Evolutionary conservation across 2,113 vertebrate species (phyloP), one percentile per base, ranked within the genome.

Genomic region (Pionites leucogaster): DNA sequence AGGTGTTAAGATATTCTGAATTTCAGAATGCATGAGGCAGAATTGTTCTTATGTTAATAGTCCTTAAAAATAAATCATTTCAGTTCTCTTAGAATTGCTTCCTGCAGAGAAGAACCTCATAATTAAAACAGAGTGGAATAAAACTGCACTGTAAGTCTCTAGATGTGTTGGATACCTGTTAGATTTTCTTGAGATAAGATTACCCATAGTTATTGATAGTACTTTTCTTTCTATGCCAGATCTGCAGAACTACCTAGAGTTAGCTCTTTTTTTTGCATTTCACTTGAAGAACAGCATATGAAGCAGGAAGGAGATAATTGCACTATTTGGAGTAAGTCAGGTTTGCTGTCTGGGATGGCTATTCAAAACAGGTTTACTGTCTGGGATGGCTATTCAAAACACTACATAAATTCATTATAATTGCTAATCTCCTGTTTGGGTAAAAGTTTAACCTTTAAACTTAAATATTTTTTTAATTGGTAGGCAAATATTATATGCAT

Each of bases 31-130:
- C 75, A 90, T 42, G 44, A 91, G 47, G 49, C 37, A 91, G 75
- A 91, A 59, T 19, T 71, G 74, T 83, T 96, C 49, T 96, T 86
- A 88, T 96, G 86, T 96, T 97, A 91, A 81, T 70, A 96, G 80
- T 78, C 60, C 95, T 97, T 86, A 97, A 97, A 97, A 97, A 97
- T 80, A 97, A 95, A 92, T 91, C 92, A 49, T 96, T 97, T 93
- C 80, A 86, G 12, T 97, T 97, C 53, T 94, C 91, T 90, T 76
- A 70, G 80, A 93, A 80, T 93, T 84, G 67, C 62, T 95, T 97
- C 95, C 94, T 95, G 68, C 86, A 70, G 93, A 95, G 95, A 97
- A 91, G 49, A 95, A 46, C 50, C 59, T 96, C 53, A n/a, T 97
- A 96, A 97, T 97, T 97, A 96, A 96, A 97, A 20, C 20, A 92